Base-by-base conservation (phyloP, 1,140 invertebrate species). In the Doryteuthis pealeii region DNA sequence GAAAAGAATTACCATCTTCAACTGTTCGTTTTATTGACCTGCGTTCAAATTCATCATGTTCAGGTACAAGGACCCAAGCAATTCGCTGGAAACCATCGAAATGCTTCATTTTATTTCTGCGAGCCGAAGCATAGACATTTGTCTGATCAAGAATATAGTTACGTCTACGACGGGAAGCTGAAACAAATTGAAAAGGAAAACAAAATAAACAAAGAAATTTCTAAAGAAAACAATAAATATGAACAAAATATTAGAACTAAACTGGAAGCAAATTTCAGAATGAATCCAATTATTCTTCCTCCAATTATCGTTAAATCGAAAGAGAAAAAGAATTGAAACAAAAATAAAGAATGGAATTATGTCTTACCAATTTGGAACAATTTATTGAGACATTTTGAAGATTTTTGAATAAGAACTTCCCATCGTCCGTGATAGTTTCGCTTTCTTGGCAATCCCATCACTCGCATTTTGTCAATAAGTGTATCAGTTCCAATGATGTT, bases 111-210 rank as follows among this genome's bases (percentile, higher is more conserved):
- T 98, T 98, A 88, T 96, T 94, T 87, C 93, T 92, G 90, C 97
- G 95, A 80, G 93, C 94, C 86, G 94, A 93, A 87, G 94, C 92
- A 91, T 96, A 96, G 79, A 97, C 94, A 92, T 98, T 98, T 86
- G 94, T 95, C 94, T 98, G 96, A 90, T 98, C 96, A 77, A 98
- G 90, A 82, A 98, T 96, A 87, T 93, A 97, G 90, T 98, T 97
- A 80, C 96, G 91, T 78, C 93, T 91, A 76, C 78, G 79, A 72
- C 94, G 91, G 54, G 91, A 91, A 67, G 92, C 91, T 76, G 94
- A 67, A 76, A 40, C 79, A 40, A 40, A 40, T 40, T 62, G 3
- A 62, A 26, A 62, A 62, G 15, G 15, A n/a, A 26, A 62, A 62
- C 3, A n/a, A 62, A 62, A 62, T 5, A 40, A 40, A 40, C 3